A percentile compares a stretch with the other conserved stretches of the same genome.
These are phyloP conservation scores for Pitta sordida DNA, from an alignment of 2,113 vertebrate genomes.

Conservation along the genomic window DNA sequence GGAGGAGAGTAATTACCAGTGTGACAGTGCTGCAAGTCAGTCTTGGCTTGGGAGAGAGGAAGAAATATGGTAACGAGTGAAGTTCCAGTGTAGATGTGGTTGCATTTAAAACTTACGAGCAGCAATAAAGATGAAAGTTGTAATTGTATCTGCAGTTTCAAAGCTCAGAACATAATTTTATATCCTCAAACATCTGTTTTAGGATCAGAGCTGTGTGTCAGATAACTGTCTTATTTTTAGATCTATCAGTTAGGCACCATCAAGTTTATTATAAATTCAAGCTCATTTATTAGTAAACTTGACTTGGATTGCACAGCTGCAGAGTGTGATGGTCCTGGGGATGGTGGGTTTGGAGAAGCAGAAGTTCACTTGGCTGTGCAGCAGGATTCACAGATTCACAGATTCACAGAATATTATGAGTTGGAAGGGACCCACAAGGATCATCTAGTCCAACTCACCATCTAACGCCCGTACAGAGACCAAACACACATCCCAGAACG, in stretches of 20 bases:
- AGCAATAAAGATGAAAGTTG: conserved; percentile 61
- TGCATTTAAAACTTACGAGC: conserved; percentile 42
- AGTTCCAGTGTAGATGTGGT: not conserved
- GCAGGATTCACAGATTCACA: too few species aligned
- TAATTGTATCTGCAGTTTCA: conserved; percentile 44
- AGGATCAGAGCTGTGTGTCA: conserved; percentile 25
- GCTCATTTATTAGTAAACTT: conserved; percentile 45
- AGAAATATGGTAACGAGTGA: not conserved
- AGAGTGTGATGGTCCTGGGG: not conserved
- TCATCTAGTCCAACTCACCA: too few species aligned
- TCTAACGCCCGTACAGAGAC: too few species aligned
- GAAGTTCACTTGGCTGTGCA: fast-evolving
- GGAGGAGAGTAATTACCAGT: conserved; percentile 11
- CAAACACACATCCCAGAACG: too few species aligned
- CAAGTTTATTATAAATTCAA: conserved; percentile 62
- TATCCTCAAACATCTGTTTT: conserved; percentile 63
- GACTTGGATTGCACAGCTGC: not conserved
- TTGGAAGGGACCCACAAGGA: too few species aligned
- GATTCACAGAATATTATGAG: too few species aligned
- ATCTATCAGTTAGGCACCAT: conserved; percentile 54
- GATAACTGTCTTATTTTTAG: conserved; percentile 46
- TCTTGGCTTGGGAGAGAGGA: not conserved
- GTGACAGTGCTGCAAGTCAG: not conserved
- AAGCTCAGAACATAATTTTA: conserved; percentile 38
- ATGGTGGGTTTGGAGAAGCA: not conserved